A percentile compares a stretch with the other conserved stretches of the same genome.
phyloP scores from a whole-genome alignment of 1,140 invertebrate species.

The Odontomachus brunneus region DNA sequence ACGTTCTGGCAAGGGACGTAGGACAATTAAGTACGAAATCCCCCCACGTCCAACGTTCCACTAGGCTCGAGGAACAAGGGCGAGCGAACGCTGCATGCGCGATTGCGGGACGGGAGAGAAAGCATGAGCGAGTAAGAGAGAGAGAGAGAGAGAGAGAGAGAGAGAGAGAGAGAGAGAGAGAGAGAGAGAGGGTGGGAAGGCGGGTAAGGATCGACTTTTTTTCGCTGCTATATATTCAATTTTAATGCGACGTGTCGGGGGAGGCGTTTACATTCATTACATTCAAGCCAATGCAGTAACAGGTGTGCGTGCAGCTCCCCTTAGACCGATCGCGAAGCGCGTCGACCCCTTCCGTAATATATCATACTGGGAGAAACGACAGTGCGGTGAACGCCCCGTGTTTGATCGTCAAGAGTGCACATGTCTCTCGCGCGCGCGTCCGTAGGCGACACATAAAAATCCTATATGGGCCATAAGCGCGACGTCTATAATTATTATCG shows the following conservation, averaged over 20 bases:
- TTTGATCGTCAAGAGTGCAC: constrained; percentile 35
- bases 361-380: constrained; percentile 51
- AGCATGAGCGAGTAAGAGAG: no score
- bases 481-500: neutral
- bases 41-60: constrained; percentile 29
- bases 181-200: neutral
- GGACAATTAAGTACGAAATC: constrained; percentile 65
- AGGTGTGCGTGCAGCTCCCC: constrained; percentile 59
- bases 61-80: neutral
- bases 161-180: no score
- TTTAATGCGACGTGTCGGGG: constrained; percentile 18
- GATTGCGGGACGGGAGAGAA: constrained; percentile 11
- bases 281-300: constrained; percentile 38
- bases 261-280: constrained; percentile 36
- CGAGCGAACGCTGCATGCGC: neutral
- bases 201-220: constrained; percentile 20
- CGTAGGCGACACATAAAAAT: constrained; percentile 21
- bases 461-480: neutral
- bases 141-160: no score
- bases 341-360: constrained; percentile 44
- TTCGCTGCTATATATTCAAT: constrained; percentile 22
- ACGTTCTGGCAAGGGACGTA: constrained; percentile 52
- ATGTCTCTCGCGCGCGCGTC: neutral
- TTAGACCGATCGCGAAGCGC: neutral
- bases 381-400: constrained; percentile 35